Evolutionary conservation across 1,140 invertebrate species (phyloP).

Genomic region (Pogonognathellus flavescens): DNA sequence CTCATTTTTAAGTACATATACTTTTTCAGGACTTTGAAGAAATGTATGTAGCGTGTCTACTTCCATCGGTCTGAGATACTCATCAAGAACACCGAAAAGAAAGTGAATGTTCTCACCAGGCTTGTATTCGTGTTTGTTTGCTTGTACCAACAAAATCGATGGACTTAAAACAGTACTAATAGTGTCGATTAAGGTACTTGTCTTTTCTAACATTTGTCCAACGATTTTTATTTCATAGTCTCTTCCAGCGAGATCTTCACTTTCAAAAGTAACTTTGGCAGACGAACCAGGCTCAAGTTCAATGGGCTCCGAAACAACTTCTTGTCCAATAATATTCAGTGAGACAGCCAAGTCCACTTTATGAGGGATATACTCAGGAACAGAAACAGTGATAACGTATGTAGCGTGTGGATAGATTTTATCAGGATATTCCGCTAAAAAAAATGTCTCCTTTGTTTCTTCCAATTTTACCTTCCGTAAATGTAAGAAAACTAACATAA

Average conservation of each 20-base stretch:
- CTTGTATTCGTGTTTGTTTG: background rate
- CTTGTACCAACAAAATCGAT: background rate
- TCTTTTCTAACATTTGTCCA: background rate
- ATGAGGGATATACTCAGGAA: background rate
- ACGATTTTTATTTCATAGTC: background rate
- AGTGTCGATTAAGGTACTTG: background rate
- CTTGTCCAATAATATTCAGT: background rate
- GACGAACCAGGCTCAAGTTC: background rate
- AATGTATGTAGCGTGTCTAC: background rate
- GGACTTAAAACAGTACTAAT: background rate
- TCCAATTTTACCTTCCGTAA: background rate
- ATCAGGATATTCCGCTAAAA: background rate
- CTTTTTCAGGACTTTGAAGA: background rate
- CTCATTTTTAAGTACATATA: background rate
- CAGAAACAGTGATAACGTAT: background rate
- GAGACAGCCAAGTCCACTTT: background rate
- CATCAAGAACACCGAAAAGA: background rate
- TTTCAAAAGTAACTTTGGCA: background rate
- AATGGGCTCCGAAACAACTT: background rate
- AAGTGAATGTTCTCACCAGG: background rate
- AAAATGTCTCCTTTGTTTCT: background rate
- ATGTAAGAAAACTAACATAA: background rate
- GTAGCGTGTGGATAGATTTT: background rate
- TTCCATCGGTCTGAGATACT: background rate
- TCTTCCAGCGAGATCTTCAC: background rate